These are phyloP conservation scores for Boloria selene DNA, from an alignment of 2,888 invertebrate species.

Conservation along the genomic window DNA sequence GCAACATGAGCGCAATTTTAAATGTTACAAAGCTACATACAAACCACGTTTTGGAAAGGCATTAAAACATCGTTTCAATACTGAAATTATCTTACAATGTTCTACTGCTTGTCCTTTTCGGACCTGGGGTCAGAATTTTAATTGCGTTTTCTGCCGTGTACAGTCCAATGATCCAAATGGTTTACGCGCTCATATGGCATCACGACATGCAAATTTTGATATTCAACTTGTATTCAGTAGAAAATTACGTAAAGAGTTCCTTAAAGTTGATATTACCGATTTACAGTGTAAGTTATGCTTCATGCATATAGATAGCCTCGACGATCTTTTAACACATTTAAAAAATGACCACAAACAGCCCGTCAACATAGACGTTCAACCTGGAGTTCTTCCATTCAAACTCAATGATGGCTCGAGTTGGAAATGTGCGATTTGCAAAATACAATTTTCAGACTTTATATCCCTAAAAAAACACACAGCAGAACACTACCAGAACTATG, in stretches of 20 bases:
- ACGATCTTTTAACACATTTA: conserved; percentile 65
- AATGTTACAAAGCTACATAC: conserved; percentile 71
- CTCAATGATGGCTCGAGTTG: conserved; percentile 68
- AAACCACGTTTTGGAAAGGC: conserved; percentile 73
- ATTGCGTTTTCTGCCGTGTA: conserved; percentile 71
- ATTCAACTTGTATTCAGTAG: conserved; percentile 70
- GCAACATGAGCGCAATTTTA: conserved; percentile 72
- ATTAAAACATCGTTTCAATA: conserved; percentile 70
- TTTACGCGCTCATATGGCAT: conserved; percentile 68
- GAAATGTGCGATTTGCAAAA: conserved; percentile 72
- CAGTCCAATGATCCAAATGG: conserved; percentile 75
- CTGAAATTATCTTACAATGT: conserved; percentile 73
- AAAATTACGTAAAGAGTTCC: conserved; percentile 69
- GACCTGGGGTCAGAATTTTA: conserved; percentile 76
- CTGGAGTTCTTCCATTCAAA: conserved; percentile 73
- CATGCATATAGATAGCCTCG: conserved; percentile 64
- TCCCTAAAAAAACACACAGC: conserved; percentile 70
- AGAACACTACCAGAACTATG: conserved; percentile 74
- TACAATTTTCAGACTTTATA: conserved; percentile 69
- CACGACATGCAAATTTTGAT: conserved; percentile 69
- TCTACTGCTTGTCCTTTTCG: conserved; percentile 74
- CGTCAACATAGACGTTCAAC: conserved; percentile 68
- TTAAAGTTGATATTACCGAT: conserved; percentile 74
- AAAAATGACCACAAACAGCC: conserved; percentile 75
- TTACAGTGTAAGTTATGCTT: conserved; percentile 74